A percentile compares a stretch with the other conserved stretches of the same genome.
phyloP scores from a whole-genome alignment of 1,140 invertebrate genomes.

The Homarus americanus region DNA sequence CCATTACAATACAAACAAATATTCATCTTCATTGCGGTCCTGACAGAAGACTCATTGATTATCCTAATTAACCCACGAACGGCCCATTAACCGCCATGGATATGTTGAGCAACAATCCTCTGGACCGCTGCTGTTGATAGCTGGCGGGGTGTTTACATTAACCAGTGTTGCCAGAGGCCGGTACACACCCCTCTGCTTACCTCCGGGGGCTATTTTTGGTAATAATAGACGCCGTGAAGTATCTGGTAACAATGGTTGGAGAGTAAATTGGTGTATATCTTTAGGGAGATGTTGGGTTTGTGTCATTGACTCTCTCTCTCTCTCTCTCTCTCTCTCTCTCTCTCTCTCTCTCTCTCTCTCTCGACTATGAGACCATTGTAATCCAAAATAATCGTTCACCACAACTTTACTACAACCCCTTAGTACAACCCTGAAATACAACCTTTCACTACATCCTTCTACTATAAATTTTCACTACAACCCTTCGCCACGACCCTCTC shows the following conservation, averaged over 20 bases:
- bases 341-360: constrained; percentile 27
- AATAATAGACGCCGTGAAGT: neutral
- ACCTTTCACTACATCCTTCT: neutral
- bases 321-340: constrained; percentile 10
- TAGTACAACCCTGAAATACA: too few species aligned
- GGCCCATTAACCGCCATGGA: neutral
- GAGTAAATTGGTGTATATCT: too few species aligned
- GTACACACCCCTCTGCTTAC: neutral
- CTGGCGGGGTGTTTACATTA: neutral
- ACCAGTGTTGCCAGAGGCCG: neutral
- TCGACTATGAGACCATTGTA: neutral
- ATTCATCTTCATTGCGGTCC: neutral
- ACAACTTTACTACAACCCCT: neutral
- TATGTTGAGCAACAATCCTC: neutral
- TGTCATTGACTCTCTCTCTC: constrained; percentile 4
- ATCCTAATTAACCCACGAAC: neutral
- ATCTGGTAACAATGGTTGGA: neutral
- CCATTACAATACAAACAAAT: constrained; percentile 1
- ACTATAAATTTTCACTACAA: neutral
- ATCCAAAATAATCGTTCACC: too few species aligned
- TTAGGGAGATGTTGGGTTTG: too few species aligned
- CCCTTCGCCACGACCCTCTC: neutral
- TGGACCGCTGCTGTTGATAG: neutral
- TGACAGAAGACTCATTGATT: neutral
- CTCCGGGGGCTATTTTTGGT: neutral